Base-by-base conservation (phyloP, 1,140 invertebrate genomes). In the Drosophila malerkotliana region DNA sequence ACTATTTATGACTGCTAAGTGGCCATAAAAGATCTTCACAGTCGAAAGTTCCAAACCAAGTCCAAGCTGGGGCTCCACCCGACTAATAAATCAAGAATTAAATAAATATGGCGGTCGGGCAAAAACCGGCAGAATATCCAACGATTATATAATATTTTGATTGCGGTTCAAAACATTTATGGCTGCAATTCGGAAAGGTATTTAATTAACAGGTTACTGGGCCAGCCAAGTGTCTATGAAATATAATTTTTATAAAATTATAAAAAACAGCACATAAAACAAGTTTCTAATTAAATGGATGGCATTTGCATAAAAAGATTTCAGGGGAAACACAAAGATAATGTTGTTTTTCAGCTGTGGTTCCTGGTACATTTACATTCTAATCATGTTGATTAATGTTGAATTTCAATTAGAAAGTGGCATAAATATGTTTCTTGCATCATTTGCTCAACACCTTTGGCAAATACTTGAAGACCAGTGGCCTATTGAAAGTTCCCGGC, bases 121-220 rank as follows among this genome's bases (percentile, higher is more conserved):
- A 57, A 75, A 73, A 75, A 75, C 72, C 72, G 72, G 71, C 73
- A 53, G 61, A 57, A 57, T 3, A 24, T 41, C 8, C 45, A 26
- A 54, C 63, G n/a, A 37, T 74, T 75, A 58, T 66, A 57, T 47
- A 75, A 75, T 49, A 21, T 21, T 57, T 41, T 41, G 32, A 55
- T 47, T 52, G 49, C 37, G 7, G 30, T 8, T 26, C 52, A 69
- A 30, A 32, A 49, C 48, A 28, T 71, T 57, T 69, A 8, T 44
- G 34, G 48, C 15, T 60, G 67, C 41, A 34, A 37, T 44, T 28
- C 15, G 54, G 30, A 12, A 3, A 8, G 37, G 39, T 37, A 56
- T 49, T 69, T 54, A 26, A 53, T 75, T 34, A 75, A 75, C 72
- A 66, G 72, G 72, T 75, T 75, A 75, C 39, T 75, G 54, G 72